Conservation (phyloP, 2,797 vertebrate genomes). For the Enoplosus armatus region DNA sequence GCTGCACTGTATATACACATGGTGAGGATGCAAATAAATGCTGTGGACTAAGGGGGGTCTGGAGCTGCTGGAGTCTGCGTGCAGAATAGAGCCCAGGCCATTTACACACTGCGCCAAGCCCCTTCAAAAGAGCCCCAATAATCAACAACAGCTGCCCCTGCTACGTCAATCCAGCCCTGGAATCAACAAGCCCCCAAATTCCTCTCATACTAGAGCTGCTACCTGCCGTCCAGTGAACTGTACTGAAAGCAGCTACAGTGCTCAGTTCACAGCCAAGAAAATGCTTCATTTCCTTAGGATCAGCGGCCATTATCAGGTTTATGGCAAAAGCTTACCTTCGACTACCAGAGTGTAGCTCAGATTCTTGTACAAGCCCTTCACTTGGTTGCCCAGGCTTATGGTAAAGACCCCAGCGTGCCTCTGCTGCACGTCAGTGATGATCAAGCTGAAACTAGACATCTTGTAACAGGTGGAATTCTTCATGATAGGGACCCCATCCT, state of each 20-base stretch:
- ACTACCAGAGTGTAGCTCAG: conserved; percentile 89
- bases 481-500: conserved; percentile 86
- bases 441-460: conserved; percentile 78
- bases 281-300: conserved; percentile 60
- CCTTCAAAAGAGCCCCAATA: conserved; percentile 82
- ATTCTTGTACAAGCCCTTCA: conserved; percentile 83
- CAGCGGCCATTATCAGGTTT: conserved; percentile 39
- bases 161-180: conserved; percentile 79
- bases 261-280: conserved; percentile 26
- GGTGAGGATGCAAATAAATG: conserved; percentile 77
- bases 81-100: conserved; percentile 63
- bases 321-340: conserved; percentile 81
- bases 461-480: conserved; percentile 87
- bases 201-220: conserved; percentile 80
- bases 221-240: conserved; percentile 78
- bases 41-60: conserved; percentile 49
- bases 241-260: conserved; percentile 42
- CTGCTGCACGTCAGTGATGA: conserved; percentile 84
- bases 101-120: conserved; percentile 73
- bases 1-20: conserved; percentile 58
- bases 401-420: conserved; percentile 90
- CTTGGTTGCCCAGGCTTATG: conserved; percentile 82
- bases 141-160: conserved; percentile 84
- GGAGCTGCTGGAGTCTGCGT: conserved; percentile 67
- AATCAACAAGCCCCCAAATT: conserved; percentile 83